Evolutionary conservation across 2,113 vertebrate genomes (phyloP).

Genomic region (Heliornis fulica): DNA sequence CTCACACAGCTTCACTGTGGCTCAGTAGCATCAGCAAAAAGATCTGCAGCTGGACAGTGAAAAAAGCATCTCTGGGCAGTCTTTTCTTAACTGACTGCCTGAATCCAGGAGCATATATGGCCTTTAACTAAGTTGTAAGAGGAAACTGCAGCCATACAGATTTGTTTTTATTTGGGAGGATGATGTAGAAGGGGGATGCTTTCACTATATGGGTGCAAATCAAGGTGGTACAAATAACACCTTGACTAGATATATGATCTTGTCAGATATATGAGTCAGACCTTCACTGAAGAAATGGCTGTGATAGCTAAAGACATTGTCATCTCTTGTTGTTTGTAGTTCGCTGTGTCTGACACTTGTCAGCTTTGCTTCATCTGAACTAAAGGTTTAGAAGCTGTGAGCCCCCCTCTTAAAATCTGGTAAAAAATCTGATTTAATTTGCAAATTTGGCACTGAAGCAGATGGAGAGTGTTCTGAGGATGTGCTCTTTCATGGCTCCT

Average conservation of each 20-base stretch:
- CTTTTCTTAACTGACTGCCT: not conserved
- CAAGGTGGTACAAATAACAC: not conserved
- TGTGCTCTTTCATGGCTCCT: rapidly evolving
- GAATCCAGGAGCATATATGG: rapidly evolving
- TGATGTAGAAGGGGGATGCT: not conserved
- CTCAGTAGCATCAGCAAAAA: not conserved
- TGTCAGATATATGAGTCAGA: not conserved
- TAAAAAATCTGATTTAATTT: not conserved
- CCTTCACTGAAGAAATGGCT: not conserved
- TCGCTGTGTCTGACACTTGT: not conserved
- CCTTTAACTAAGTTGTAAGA: not conserved
- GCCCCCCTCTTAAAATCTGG: not conserved
- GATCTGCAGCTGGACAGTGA: not conserved
- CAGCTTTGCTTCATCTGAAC: not conserved
- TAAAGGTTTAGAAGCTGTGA: not conserved
- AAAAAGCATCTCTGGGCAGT: not conserved
- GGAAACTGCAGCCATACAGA: not conserved
- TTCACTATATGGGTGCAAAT: not conserved
- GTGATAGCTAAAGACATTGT: not conserved
- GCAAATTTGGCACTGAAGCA: not conserved
- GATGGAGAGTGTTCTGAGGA: not conserved
- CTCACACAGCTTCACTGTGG: not conserved
- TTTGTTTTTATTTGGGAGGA: not conserved
- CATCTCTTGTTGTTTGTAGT: not conserved
- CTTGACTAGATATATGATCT: not conserved